Percentiles rank a stretch among this genome's conserved stretches.
Conservation (phyloP, 2,113 vertebrate genomes). For the Sarotherodon lohbergeri region DNA sequence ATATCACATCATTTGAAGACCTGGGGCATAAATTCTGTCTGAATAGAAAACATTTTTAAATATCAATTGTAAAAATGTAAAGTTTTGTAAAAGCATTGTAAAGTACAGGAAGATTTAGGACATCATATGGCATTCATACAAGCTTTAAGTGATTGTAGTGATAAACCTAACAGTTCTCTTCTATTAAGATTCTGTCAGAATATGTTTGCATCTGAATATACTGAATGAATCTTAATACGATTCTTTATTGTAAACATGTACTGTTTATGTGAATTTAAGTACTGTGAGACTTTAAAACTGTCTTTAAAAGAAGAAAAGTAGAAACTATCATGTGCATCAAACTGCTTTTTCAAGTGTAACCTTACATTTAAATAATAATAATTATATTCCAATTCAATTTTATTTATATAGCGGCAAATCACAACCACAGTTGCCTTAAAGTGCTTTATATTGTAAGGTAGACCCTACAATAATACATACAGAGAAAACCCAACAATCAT, state of each 20-base stretch:
- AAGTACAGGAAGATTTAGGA: background rate
- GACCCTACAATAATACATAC: too few relatives aligned
- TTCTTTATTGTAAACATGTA: background rate
- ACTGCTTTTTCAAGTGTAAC: too few relatives aligned
- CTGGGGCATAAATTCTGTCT: background rate
- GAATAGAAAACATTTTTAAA: background rate
- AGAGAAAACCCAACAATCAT: too few relatives aligned
- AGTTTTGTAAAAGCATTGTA: background rate
- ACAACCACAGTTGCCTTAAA: too few relatives aligned
- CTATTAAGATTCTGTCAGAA: background rate
- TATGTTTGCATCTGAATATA: background rate
- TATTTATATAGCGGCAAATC: too few relatives aligned
- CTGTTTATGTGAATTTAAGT: background rate
- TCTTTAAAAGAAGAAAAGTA: background rate
- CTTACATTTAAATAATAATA: too few relatives aligned
- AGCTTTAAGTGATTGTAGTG: background rate
- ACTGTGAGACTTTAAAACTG: background rate
- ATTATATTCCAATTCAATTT: too few relatives aligned
- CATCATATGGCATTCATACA: background rate
- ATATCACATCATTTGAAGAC: background rate
- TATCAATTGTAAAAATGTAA: background rate
- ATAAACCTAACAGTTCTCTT: background rate
- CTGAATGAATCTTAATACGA: background rate
- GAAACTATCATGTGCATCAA: background rate
- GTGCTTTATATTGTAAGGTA: too few relatives aligned